Evolutionary conservation across 2,113 vertebrate genomes (phyloP).

Genomic region (Gymnorhina tibicen): DNA sequence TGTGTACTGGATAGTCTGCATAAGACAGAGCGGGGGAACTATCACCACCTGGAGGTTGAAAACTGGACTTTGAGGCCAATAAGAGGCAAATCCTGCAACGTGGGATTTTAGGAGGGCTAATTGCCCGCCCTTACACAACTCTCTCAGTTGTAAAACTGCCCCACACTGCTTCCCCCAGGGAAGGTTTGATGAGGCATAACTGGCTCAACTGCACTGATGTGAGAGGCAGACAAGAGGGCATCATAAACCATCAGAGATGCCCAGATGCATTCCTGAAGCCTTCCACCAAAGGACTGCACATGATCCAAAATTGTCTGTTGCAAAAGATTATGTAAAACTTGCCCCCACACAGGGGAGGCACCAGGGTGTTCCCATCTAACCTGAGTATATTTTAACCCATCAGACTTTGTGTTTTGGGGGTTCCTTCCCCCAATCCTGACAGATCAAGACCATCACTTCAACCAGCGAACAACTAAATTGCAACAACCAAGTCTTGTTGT

Average conservation of each 20-base stretch:
- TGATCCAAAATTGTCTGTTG: neutral
- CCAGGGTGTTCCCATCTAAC: neutral
- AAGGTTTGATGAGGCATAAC: neutral
- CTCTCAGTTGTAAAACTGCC: neutral
- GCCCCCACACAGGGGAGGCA: neutral
- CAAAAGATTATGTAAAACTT: neutral
- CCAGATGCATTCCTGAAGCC: neutral
- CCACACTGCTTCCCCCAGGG: rapidly evolving
- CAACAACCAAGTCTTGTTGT: neutral
- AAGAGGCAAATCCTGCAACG: neutral
- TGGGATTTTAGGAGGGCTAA: neutral
- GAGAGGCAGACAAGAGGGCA: neutral
- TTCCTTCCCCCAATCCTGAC: neutral
- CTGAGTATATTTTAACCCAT: neutral
- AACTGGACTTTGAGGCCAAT: rapidly evolving
- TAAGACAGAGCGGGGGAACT: neutral
- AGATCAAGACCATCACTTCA: neutral
- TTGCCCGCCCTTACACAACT: neutral
- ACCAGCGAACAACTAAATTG: neutral
- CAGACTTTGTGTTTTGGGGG: neutral
- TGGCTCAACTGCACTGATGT: neutral
- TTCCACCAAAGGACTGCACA: neutral
- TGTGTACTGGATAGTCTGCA: neutral
- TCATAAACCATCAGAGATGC: neutral
- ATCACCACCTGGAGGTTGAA: neutral